A percentile compares a stretch with the other conserved stretches of the same genome.
Evolutionary conservation across 2,888 invertebrate species (phyloP).

Genomic region (Oligia fasciuncula): DNA sequence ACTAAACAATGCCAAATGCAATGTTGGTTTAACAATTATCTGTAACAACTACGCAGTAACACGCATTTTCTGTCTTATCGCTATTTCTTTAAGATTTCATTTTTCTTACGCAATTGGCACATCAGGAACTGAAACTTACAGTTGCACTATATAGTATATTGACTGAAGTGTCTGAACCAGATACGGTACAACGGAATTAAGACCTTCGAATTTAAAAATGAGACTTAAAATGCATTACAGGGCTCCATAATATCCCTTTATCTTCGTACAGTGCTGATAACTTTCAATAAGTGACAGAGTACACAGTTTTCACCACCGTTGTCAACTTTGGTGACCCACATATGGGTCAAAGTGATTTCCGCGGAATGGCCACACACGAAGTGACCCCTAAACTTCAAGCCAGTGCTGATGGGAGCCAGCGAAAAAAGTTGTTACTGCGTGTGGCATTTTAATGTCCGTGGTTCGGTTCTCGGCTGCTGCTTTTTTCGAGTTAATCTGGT

Average conservation of each 20-base stretch:
- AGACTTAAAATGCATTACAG: constrained; percentile 23
- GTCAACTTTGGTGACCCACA: constrained; percentile 52
- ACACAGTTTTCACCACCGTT: constrained; percentile 47
- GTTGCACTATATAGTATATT: neutral
- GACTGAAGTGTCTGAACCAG: neutral
- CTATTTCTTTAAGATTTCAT: no score
- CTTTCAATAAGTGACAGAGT: constrained; percentile 30
- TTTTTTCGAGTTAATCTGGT: constrained; percentile 65
- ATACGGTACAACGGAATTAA: neutral
- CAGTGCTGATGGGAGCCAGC: constrained; percentile 51
- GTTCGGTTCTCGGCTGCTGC: constrained; percentile 50
- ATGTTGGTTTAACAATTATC: neutral
- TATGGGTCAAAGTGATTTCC: constrained; percentile 64
- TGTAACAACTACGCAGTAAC: neutral
- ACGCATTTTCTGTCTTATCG: neutral
- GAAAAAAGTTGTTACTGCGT: constrained; percentile 61
- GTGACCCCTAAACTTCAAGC: constrained; percentile 64
- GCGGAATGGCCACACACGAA: constrained; percentile 64
- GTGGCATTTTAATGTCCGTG: constrained; percentile 62
- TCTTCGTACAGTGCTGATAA: constrained; percentile 12
- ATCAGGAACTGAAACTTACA: neutral
- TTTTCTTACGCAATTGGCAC: neutral
- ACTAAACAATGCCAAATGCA: neutral
- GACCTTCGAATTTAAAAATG: constrained; percentile 13
- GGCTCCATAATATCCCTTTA: constrained; percentile 31